Base-by-base conservation (phyloP, 2,888 invertebrate species). In the Salticus scenicus region DNA sequence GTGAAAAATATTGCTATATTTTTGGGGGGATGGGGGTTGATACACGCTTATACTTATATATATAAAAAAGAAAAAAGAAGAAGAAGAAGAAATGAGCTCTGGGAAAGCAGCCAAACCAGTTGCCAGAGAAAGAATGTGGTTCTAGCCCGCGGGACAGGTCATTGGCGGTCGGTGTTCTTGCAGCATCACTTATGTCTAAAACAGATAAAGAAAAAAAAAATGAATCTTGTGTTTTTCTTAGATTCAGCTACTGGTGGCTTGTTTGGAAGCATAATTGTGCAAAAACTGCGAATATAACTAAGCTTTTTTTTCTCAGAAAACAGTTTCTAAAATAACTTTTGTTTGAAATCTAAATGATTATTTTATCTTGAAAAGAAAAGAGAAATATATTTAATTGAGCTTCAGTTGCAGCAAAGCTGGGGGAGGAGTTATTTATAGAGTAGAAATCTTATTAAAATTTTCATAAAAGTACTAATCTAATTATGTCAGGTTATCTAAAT, bases 61-160 rank as follows among this genome's bases (percentile, higher is more conserved):
- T 10, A 37, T 7, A 37, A 37, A 37, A 37, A 37, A 37, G 10
- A 37, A 37, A 37, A 37, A 37, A 47, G 17, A 47, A 47, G 2
- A 17, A 72, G 42, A 76, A 64, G 72, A 77, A 71, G 47, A 77
- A 73, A 63, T 41, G 66, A 70, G 31, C 28, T 37, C 75, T 42
- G 67, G 63, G 75, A 77, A 86, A 81, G 88, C 79, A 47, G 85
- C 85, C 85, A 85, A 74, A 81, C 87, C 81, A 73, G 87, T 87
- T 78, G 37, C 64, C 51, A 51, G 47, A 28, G 5, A 57, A 81
- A 70, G 81, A 84, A 76, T 79, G 84, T 73, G 67, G 80, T 75
- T 51, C 37, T 28, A 63, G 70, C 75, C n/a, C 41, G n/a, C 37
- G 51, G 86, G 27, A 51, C 80, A 33, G 86, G 86, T 86, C 86